phyloP scores from a whole-genome alignment of 2,888 invertebrate species.

The Nebria brevicollis region DNA sequence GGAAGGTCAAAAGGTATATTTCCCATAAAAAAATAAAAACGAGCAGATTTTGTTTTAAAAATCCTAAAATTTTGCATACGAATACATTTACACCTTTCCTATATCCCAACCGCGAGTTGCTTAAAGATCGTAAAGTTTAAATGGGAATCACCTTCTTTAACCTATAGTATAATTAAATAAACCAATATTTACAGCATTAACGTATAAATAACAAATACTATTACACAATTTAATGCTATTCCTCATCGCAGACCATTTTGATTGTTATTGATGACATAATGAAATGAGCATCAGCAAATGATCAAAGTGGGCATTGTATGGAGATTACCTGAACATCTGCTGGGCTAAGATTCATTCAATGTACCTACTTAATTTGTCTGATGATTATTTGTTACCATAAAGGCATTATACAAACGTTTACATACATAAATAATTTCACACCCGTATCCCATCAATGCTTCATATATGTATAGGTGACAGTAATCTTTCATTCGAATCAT shows the following conservation, averaged over 20 bases:
- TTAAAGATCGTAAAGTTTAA: background rate
- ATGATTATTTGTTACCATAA: background rate
- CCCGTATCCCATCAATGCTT: background rate
- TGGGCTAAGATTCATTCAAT: background rate
- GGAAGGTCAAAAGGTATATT: too few relatives aligned
- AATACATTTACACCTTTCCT: background rate
- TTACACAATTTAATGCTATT: background rate
- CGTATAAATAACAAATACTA: background rate
- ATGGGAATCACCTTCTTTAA: background rate
- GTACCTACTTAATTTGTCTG: background rate
- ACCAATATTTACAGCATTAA: background rate
- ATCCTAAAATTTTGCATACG: background rate
- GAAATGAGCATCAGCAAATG: background rate
- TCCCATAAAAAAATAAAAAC: too few relatives aligned
- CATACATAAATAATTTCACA: background rate
- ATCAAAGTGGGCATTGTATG: background rate
- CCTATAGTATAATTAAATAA: background rate
- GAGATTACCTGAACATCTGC: background rate
- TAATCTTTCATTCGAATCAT: background rate
- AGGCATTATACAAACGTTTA: background rate
- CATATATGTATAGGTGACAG: background rate
- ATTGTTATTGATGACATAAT: slow-evolving; percentile 1
- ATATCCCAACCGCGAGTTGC: background rate
- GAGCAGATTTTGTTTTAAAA: too few relatives aligned
- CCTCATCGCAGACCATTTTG: background rate